These are phyloP conservation scores for Trichomalopsis sarcophagae DNA, from an alignment of 1,140 invertebrate genomes.

Conservation along the genomic window DNA sequence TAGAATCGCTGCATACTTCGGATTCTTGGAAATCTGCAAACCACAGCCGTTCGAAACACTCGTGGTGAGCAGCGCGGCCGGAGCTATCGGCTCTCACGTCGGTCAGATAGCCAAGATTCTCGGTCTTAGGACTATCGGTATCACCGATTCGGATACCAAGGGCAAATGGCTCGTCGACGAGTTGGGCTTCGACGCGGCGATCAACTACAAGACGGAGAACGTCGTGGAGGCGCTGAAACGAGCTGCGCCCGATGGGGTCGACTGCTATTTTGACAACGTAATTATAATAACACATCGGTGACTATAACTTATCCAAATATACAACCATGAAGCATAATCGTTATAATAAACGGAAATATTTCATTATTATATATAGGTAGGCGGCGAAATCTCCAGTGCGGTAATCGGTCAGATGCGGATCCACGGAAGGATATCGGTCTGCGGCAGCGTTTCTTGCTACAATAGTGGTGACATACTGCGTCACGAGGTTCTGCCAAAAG, in stretches of 20 bases:
- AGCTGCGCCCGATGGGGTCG: constrained; percentile 80
- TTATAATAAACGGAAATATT: no score
- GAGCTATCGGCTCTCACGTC: constrained; percentile 82
- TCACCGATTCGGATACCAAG: constrained; percentile 83
- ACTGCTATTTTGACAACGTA: constrained; percentile 87
- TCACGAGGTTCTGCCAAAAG: constrained; percentile 58
- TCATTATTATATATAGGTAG: constrained; percentile 73
- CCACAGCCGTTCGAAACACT: constrained; percentile 82
- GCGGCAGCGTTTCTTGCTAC: constrained; percentile 81
- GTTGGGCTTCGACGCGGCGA: constrained; percentile 81
- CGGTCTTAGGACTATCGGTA: constrained; percentile 83
- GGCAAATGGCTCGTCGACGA: constrained; percentile 80
- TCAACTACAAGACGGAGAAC: constrained; percentile 83
- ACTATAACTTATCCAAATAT: no score
- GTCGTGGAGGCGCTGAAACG: constrained; percentile 76
- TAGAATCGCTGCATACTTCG: constrained; percentile 85
- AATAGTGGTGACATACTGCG: constrained; percentile 39
- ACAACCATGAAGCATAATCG: no score
- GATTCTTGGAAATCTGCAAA: constrained; percentile 80
- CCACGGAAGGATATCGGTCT: constrained; percentile 79
- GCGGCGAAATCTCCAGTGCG: constrained; percentile 79
- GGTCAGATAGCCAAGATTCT: constrained; percentile 84
- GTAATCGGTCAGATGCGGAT: constrained; percentile 80
- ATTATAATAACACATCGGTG: no score
- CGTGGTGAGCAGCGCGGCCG: constrained; percentile 80